phyloP scores from a whole-genome alignment of 2,888 invertebrate genomes.

The Andrena hattorfiana region DNA sequence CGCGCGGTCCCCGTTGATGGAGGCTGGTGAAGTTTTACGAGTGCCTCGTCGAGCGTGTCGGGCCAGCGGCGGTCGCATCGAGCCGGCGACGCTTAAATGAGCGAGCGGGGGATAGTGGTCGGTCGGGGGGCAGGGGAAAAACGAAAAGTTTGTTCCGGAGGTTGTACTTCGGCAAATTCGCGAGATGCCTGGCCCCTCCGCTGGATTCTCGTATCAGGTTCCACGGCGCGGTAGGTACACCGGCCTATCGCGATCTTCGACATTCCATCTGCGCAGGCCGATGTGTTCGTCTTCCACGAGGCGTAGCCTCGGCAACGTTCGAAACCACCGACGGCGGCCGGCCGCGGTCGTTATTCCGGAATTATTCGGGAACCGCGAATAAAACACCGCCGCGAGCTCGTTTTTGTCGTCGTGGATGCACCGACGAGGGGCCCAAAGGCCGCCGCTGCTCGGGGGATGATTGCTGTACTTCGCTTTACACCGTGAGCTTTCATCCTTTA shows the following conservation, averaged over 20 bases:
- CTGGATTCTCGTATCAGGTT: conserved; percentile 76
- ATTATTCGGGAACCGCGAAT: conserved; percentile 37
- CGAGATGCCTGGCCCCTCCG: conserved; percentile 58
- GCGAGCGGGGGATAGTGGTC: conserved; percentile 32
- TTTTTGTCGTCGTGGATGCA: conserved; percentile 8
- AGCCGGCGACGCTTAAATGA: conserved; percentile 48
- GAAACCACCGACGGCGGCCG: conserved; percentile 24
- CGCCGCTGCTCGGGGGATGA: no score
- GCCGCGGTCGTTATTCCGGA: conserved; percentile 41
- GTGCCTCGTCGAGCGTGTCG: conserved; percentile 52
- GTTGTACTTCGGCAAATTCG: conserved; percentile 71
- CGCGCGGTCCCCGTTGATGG: conserved; percentile 49
- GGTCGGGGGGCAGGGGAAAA: conserved; percentile 16
- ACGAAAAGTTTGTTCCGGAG: conserved; percentile 32
- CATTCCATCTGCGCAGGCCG: conserved; percentile 75
- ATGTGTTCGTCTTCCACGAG: conserved; percentile 62
- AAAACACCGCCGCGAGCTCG: conserved; percentile 16
- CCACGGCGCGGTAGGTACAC: conserved; percentile 76
- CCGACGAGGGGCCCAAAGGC: neutral
- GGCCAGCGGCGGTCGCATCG: conserved; percentile 24
- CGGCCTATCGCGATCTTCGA: conserved; percentile 78
- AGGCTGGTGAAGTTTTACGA: conserved; percentile 68
- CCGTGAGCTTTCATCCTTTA: no score
- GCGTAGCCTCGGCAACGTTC: conserved; percentile 57
- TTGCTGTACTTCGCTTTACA: no score